A percentile compares a stretch with the other conserved stretches of the same genome.
Evolutionary conservation across 2,797 vertebrate genomes (phyloP).

Genomic region (Typhlichthys eigenmanni): DNA sequence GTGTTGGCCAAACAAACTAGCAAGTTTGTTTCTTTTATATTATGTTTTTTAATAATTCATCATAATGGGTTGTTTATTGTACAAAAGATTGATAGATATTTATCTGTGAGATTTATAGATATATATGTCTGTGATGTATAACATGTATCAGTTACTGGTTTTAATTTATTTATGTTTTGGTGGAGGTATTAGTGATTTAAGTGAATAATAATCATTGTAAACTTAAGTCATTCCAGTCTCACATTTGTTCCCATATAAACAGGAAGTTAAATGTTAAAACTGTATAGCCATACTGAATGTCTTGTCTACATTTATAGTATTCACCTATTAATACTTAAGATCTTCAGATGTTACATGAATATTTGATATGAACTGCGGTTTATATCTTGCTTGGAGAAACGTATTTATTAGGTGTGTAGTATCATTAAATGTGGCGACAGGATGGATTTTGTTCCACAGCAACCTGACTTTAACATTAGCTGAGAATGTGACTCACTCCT

Average conservation of each 20-base stretch:
- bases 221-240: conserved; percentile 4
- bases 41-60: conserved; percentile 22
- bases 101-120: not conserved
- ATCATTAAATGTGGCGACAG: too few species aligned
- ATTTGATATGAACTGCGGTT: conserved; percentile 28
- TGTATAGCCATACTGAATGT: conserved; percentile 32
- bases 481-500: conserved; percentile 39
- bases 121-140: conserved; percentile 24
- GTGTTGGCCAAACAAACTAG: conserved; percentile 42
- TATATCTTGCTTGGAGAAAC: conserved; percentile 32
- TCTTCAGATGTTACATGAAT: conserved; percentile 28
- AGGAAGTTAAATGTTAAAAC: conserved; percentile 32
- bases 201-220: conserved; percentile 2
- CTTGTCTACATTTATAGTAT: conserved; percentile 8
- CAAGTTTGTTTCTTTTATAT: conserved; percentile 32
- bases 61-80: conserved; percentile 29
- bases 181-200: not conserved
- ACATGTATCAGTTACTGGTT: conserved; percentile 17
- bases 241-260: not conserved
- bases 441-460: conserved; percentile 1
- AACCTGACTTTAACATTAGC: too few species aligned
- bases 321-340: conserved; percentile 26
- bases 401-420: too few species aligned
- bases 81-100: conserved; percentile 17
- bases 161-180: conserved; percentile 13